Base-by-base conservation (phyloP, 2,888 invertebrate genomes). In the Eurytoma adleriae region DNA sequence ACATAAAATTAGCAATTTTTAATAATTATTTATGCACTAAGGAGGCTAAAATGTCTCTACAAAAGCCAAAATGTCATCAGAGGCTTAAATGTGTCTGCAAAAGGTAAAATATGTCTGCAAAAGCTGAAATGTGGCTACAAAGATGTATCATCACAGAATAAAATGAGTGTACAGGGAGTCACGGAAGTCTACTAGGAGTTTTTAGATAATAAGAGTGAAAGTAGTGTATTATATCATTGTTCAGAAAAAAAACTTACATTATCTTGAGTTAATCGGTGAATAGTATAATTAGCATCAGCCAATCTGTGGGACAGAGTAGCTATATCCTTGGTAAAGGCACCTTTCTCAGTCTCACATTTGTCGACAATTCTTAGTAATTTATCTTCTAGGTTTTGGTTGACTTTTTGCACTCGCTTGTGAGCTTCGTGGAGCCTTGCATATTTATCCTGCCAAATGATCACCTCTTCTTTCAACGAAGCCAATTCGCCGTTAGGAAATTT, bases 351-450 rank as follows among this genome's bases (percentile, higher is more conserved):
- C 90, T 98, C 96, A 92, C 96, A 97, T 88, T 96, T 95, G 91
- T 98, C 97, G 7, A 98, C 98, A 91, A 98, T 94, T 91, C 96
- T 96, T 81, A 98, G 92, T 82, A 98, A 92, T 90, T 98, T 98
- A 90, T 98, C 98, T 92, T 98, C 98, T 86, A 98, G 92, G 85
- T 95, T 96, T 92, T 98, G 98, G 91, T 98, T 98, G 61, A 98
- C 95, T 91, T 96, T 97, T 91, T 98, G 98, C 79, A 98, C 95
- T 87, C 97, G 94, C 90, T 97, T 96, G 89, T 98, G 97, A 76
- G 97, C 97, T 89, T 98, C 98, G 91, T 96, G 95, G 85, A 98
- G 93, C 87, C 98, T 96, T 89, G 84, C 91, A 90, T 98, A 98
- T 92, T 98, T 97, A 89, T 98, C 98, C 89, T 97, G 95, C 95